Evolutionary conservation across 1,140 invertebrate genomes (phyloP).

Genomic region (Dreissena polymorpha): DNA sequence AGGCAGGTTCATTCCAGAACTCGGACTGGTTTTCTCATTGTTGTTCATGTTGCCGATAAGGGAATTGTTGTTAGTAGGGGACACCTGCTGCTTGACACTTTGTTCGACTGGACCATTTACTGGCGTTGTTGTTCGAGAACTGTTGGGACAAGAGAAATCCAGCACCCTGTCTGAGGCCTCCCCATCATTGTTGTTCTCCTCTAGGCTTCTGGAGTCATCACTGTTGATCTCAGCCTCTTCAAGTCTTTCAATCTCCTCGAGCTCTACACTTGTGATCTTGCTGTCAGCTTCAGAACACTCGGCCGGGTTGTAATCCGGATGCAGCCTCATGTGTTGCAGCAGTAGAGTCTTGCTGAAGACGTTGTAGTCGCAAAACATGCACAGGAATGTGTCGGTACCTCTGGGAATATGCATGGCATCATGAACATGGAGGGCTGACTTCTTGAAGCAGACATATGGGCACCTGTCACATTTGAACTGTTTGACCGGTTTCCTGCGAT

Average conservation of each 20-base stretch:
- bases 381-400: slow-evolving; percentile 60
- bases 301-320: slow-evolving; percentile 70
- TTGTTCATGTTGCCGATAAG: slow-evolving; percentile 26
- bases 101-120: neutral
- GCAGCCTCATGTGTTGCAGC: slow-evolving; percentile 70
- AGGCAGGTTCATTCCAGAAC: slow-evolving; percentile 27
- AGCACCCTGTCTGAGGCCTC: slow-evolving; percentile 44
- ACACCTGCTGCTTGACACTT: slow-evolving; percentile 1
- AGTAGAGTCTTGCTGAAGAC: slow-evolving; percentile 66
- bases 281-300: slow-evolving; percentile 64
- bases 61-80: slow-evolving; percentile 34
- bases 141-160: slow-evolving; percentile 44
- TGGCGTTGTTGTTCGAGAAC: slow-evolving; percentile 3
- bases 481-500: slow-evolving; percentile 71
- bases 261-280: slow-evolving; percentile 51
- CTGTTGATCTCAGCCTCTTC: slow-evolving; percentile 52
- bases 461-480: slow-evolving; percentile 71
- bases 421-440: slow-evolving; percentile 65
- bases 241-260: slow-evolving; percentile 54
- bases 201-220: slow-evolving; percentile 41
- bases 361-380: slow-evolving; percentile 70
- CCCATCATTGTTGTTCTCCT: slow-evolving; percentile 46
- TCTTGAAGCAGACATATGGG: slow-evolving; percentile 69
- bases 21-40: slow-evolving; percentile 14
- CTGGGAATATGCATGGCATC: slow-evolving; percentile 68